Conservation (phyloP, 2,113 vertebrate genomes). For the Menura novaehollandiae region DNA sequence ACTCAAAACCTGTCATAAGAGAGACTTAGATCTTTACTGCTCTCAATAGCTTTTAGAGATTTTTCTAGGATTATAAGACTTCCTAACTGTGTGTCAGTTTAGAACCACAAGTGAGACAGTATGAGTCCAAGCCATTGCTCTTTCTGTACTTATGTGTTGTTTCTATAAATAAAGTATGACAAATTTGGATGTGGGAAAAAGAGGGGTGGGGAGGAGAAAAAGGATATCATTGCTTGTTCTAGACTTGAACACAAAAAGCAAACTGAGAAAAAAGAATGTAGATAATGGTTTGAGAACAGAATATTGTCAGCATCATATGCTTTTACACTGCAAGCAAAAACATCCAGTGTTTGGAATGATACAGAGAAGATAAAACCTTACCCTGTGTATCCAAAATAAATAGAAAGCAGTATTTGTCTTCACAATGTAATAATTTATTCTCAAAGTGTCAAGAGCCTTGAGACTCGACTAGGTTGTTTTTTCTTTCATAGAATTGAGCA, state of each 20-base stretch:
- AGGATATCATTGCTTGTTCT: neutral
- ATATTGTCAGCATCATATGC: neutral
- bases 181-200: neutral
- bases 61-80: neutral
- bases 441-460: neutral
- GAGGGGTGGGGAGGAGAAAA: fast-evolving
- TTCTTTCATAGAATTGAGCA: neutral
- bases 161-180: neutral
- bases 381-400: neutral
- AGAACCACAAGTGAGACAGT: neutral
- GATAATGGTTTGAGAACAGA: neutral
- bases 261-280: neutral
- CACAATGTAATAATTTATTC: neutral
- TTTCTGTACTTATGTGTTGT: neutral
- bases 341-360: neutral
- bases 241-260: neutral
- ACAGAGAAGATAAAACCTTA: neutral
- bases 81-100: neutral
- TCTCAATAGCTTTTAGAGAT: neutral
- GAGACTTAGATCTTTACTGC: neutral
- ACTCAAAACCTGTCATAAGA: neutral
- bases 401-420: neutral
- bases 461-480: neutral
- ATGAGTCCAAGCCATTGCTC: neutral
- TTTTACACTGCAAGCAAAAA: neutral